A percentile compares a stretch with the other conserved stretches of the same genome.
Conservation (phyloP, 2,797 vertebrate genomes). For the Cryptoblepharus egeriae region DNA sequence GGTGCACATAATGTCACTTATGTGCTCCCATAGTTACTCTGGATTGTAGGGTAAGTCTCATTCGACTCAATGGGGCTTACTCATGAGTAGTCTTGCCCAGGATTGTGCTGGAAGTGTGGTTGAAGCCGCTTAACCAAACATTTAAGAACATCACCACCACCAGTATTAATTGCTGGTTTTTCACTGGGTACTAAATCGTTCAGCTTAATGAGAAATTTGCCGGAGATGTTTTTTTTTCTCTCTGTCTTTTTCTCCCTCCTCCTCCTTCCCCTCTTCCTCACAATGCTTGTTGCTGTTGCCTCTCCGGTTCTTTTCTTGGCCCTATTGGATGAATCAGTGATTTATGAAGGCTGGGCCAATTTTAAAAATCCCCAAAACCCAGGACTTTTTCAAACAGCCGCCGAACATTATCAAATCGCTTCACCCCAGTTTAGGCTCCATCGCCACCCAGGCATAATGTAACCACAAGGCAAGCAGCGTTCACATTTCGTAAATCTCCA, state of each 20-base stretch:
- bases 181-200: constrained; percentile 73
- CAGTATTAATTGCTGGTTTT: constrained; percentile 68
- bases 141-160: constrained; percentile 24
- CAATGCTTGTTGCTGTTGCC: constrained; percentile 66
- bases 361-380: constrained; percentile 73
- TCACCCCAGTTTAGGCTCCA: constrained; percentile 73
- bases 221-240: too few species aligned
- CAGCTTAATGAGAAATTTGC: constrained; percentile 75
- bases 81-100: too few species aligned
- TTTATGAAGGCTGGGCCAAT: constrained; percentile 82
- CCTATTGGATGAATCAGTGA: constrained; percentile 72
- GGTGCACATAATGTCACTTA: too few species aligned
- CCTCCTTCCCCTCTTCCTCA: constrained; percentile 26
- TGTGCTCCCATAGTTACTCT: too few species aligned
- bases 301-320: constrained; percentile 68
- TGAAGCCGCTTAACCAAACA: constrained; percentile 49
- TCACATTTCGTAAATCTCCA: constrained; percentile 72
- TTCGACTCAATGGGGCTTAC: too few species aligned
- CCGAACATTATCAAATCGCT: constrained; percentile 78
- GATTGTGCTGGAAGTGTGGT: constrained; percentile 46
- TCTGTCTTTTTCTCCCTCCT: too few species aligned
- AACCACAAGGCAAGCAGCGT: constrained; percentile 68
- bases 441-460: constrained; percentile 72
- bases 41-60: too few species aligned
- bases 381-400: constrained; percentile 73